Conservation (phyloP, 2,888 invertebrate species). For the Germaria angustata region DNA sequence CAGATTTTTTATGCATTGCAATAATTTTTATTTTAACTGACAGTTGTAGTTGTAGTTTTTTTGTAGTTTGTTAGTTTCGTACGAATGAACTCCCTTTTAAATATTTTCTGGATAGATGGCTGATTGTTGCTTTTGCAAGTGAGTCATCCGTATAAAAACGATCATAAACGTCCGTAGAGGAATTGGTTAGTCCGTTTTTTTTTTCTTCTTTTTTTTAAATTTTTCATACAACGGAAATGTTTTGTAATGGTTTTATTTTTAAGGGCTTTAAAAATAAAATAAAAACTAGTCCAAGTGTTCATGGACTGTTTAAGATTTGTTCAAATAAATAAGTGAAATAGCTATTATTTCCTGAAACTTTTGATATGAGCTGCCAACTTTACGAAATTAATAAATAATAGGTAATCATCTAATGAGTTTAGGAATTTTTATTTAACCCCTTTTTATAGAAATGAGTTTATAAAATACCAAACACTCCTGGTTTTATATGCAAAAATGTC, state of each 20-base stretch:
- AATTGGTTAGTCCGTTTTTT: slow-evolving; percentile 10
- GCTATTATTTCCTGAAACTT: slow-evolving; percentile 11
- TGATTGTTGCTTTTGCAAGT: slow-evolving; percentile 36
- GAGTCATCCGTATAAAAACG: slow-evolving; percentile 57
- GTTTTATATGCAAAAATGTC: too few relatives aligned
- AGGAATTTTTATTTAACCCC: too few relatives aligned
- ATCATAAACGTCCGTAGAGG: slow-evolving; percentile 36
- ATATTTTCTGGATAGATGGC: slow-evolving; percentile 24
- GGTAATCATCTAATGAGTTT: too few relatives aligned
- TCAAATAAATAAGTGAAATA: not conserved
- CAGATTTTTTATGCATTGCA: slow-evolving; percentile 40
- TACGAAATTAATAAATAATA: too few relatives aligned
- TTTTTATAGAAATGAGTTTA: too few relatives aligned
- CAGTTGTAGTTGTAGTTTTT: slow-evolving; percentile 48
- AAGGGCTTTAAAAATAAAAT: not conserved
- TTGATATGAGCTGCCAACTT: not conserved
- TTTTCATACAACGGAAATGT: slow-evolving; percentile 50
- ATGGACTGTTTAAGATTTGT: slow-evolving; percentile 37
- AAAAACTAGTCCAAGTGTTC: slow-evolving; percentile 12
- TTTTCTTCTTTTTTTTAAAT: not conserved
- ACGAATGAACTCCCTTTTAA: slow-evolving; percentile 49
- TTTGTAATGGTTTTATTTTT: slow-evolving; percentile 24
- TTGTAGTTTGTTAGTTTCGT: slow-evolving; percentile 28
- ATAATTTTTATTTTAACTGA: slow-evolving; percentile 60
- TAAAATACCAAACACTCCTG: too few relatives aligned